Evolutionary conservation across 2,888 invertebrate genomes (phyloP).

Genomic region (Lacanobia wlatinum): DNA sequence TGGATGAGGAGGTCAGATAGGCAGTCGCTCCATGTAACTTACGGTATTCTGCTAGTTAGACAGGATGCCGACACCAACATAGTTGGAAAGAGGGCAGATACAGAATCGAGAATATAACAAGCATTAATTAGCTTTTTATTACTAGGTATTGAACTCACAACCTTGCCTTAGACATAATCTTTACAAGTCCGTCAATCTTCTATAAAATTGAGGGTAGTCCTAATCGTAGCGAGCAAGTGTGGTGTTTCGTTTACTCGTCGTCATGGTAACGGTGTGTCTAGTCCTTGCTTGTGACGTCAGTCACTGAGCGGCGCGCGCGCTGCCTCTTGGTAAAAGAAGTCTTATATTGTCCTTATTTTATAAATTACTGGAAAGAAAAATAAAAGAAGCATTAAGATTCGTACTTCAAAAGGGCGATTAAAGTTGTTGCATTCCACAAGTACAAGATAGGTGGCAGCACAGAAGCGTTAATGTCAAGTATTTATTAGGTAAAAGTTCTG

Average conservation of each 20-base stretch:
- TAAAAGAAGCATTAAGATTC: not conserved
- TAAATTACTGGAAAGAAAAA: slow-evolving; percentile 50
- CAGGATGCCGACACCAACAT: not conserved
- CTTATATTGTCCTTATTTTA: slow-evolving; percentile 63
- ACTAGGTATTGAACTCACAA: slow-evolving; percentile 45
- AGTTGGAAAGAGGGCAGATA: not conserved
- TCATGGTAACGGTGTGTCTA: slow-evolving; percentile 54
- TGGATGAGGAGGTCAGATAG: not conserved
- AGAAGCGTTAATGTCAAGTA: too few relatives aligned
- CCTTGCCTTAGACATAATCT: slow-evolving; percentile 18
- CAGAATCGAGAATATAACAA: slow-evolving; percentile 14
- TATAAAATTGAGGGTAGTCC: slow-evolving; percentile 24
- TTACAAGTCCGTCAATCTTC: not conserved
- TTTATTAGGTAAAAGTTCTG: too few relatives aligned
- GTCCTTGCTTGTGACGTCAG: slow-evolving; percentile 49
- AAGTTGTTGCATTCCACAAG: too few relatives aligned
- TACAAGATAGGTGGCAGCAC: too few relatives aligned
- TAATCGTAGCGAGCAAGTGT: slow-evolving; percentile 33
- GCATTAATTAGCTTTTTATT: slow-evolving; percentile 11
- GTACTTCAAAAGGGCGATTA: too few relatives aligned
- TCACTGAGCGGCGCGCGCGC: slow-evolving; percentile 47
- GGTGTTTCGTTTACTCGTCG: slow-evolving; percentile 35
- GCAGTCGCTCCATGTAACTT: not conserved
- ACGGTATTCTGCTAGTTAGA: slow-evolving; percentile 15
- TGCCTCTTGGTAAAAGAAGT: slow-evolving; percentile 62